Evolutionary conservation across 2,797 vertebrate genomes (phyloP), one percentile per base, ranked within the genome.

Genomic region (Sebastiscus albofasciatus): DNA sequence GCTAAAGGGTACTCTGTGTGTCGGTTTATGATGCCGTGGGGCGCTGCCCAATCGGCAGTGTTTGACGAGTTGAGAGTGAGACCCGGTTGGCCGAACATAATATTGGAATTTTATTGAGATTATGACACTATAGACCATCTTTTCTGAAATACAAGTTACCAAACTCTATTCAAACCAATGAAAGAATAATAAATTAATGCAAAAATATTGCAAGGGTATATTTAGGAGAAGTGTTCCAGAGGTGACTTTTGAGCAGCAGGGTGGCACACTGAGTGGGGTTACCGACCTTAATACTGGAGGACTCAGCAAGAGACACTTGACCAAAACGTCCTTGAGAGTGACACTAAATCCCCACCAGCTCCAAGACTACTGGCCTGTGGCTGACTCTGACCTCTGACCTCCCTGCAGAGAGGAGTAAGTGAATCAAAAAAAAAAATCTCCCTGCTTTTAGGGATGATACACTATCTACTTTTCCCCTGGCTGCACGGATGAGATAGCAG

Each of bases 381-480:
- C 81, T 73, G 72, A 62, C 75, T 80, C 24, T 80, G 83, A 87
- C 79, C 79, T 84, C 59, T 85, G 78, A 89, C 87, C 83, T 79
- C 67, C 39, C 76, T 36, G 39, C 55, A 79, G 75, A 72, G 56
- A 6, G 34, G 27, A 66, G 67, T 2, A 49, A 69, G 69, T 66
- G 54, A 74, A 86, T 88, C 8, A 49, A 49, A 59, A 84, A 46
- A 61, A 80, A 75, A 82, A 18, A 72, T 49, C 33, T 65, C 8
- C 29, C 65, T 66, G 56, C 85, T 78, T 82, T 59, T 60, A 66
- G 60, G 71, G 27, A 3, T 68, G 67, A 86, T 52, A 62, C 36
- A 36, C 49, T 64, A 64, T 83, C 75, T 80, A 2, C 39, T 62
- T 75, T 60, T 36, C 46, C 34, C 9, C n/a, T 14, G 67, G 79